A percentile compares a stretch with the other conserved stretches of the same genome.
Conservation (phyloP, 1,140 invertebrate species). For the Pararge aegeria region DNA sequence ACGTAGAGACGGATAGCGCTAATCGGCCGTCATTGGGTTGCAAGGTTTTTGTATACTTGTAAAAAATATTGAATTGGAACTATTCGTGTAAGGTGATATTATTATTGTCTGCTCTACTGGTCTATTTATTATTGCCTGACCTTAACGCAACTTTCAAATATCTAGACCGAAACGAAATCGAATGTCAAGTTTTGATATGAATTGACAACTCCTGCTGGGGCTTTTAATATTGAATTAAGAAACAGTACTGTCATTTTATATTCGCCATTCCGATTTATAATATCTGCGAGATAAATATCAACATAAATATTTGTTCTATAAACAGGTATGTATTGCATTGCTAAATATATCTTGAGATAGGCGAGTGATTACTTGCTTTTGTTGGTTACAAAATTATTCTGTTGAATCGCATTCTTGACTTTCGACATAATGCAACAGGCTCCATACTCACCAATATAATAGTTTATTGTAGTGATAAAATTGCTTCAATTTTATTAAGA, state of each 20-base stretch:
- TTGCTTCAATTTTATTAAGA: no score
- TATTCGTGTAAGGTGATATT: slow-evolving; percentile 1
- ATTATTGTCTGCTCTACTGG: slow-evolving; percentile 1
- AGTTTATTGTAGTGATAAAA: no score
- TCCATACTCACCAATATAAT: no score
- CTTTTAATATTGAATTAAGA: not conserved
- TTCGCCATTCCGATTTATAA: not conserved
- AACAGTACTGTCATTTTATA: not conserved
- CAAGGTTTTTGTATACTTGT: slow-evolving; percentile 8
- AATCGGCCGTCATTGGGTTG: no score
- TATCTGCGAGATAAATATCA: not conserved
- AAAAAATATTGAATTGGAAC: not conserved
- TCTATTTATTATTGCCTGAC: slow-evolving; percentile 27
- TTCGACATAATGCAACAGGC: no score
- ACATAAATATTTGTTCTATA: not conserved
- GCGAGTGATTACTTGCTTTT: not conserved
- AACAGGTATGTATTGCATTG: slow-evolving; percentile 1
- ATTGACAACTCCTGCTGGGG: not conserved
- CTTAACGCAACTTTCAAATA: slow-evolving; percentile 37
- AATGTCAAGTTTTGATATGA: slow-evolving; percentile 20
- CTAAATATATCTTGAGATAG: not conserved
- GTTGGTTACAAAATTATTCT: not conserved
- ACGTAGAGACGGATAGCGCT: no score
- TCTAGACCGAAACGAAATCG: slow-evolving; percentile 36
- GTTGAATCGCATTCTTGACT: no score